phyloP scores from a whole-genome alignment of 64 coral and sea anemone species.

The Porites australiensis region DNA sequence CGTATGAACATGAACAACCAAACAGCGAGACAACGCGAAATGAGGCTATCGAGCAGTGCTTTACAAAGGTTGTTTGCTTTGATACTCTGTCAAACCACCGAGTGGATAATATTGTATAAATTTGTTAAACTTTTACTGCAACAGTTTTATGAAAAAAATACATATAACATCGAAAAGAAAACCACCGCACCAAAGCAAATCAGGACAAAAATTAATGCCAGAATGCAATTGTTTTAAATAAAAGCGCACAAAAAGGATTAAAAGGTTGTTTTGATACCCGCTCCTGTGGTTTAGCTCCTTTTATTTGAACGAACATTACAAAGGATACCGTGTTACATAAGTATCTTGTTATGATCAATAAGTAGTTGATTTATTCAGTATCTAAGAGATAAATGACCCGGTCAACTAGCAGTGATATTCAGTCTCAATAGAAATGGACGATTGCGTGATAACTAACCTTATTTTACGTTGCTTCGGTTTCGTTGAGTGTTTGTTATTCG shows the following conservation, averaged over 20 bases:
- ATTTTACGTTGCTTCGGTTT: constrained; percentile 5
- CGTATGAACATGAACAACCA: too few species aligned
- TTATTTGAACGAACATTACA: constrained; percentile 44
- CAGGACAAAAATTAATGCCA: neutral
- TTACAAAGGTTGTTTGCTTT: too few species aligned
- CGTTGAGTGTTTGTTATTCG: neutral
- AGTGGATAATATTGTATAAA: too few species aligned
- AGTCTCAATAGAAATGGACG: neutral
- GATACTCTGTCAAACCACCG: too few species aligned
- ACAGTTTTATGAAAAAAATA: neutral
- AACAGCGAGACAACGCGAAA: too few species aligned
- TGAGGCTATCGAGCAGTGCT: too few species aligned
- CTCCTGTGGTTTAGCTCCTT: constrained; percentile 5
- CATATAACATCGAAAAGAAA: neutral
- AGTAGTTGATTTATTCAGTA: constrained; percentile 27
- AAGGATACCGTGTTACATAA: constrained; percentile 21
- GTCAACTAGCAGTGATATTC: neutral
- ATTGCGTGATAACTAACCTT: neutral
- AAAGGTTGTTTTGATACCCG: constrained; percentile 25
- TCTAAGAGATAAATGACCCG: constrained; percentile 13
- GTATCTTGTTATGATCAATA: constrained; percentile 45
- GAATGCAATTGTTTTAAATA: constrained; percentile 20
- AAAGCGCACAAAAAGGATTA: constrained; percentile 19
- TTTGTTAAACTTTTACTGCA: too few species aligned
- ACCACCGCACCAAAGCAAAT: neutral